Evolutionary conservation across 2,113 vertebrate species (phyloP).

Genomic region (Argyrosomus japonicus): DNA sequence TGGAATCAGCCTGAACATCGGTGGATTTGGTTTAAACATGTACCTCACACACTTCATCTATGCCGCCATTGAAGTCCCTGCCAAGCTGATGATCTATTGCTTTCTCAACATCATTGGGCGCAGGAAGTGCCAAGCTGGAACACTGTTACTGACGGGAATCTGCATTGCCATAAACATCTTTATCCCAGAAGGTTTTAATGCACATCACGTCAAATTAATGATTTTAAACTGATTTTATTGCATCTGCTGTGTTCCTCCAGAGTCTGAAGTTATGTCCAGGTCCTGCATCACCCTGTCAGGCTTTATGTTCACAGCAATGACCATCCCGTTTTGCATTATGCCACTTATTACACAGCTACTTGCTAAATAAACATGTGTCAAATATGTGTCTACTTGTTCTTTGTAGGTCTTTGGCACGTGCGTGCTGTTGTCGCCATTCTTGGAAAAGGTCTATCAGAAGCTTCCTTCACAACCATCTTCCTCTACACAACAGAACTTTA

Average conservation of each 20-base stretch:
- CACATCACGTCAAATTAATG: too few relatives aligned
- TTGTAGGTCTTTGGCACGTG: constrained; percentile 75
- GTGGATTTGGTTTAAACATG: constrained; percentile 78
- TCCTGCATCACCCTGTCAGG: too few relatives aligned
- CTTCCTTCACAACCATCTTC: constrained; percentile 85
- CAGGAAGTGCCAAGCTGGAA: constrained; percentile 68
- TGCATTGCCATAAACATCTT: constrained; percentile 81
- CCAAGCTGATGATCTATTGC: constrained; percentile 73
- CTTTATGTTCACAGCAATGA: too few relatives aligned
- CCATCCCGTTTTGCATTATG: too few relatives aligned
- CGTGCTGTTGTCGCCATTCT: constrained; percentile 77
- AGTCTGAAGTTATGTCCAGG: too few relatives aligned
- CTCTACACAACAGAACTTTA: constrained; percentile 90
- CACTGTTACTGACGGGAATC: constrained; percentile 68
- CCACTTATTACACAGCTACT: too few relatives aligned
- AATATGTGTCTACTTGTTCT: constrained; percentile 2
- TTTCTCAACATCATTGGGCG: constrained; percentile 72
- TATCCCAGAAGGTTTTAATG: constrained; percentile 74
- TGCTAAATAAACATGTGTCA: too few relatives aligned
- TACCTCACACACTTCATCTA: constrained; percentile 85
- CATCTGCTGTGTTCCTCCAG: too few relatives aligned
- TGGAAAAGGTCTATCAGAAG: constrained; percentile 88
- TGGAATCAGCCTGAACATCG: constrained; percentile 83
- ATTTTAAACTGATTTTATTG: too few relatives aligned
- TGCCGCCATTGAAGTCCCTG: constrained; percentile 78